Percentiles rank a stretch among this genome's conserved stretches.
phyloP scores from a whole-genome alignment of 2,888 invertebrate species.

The Noctua comes region DNA sequence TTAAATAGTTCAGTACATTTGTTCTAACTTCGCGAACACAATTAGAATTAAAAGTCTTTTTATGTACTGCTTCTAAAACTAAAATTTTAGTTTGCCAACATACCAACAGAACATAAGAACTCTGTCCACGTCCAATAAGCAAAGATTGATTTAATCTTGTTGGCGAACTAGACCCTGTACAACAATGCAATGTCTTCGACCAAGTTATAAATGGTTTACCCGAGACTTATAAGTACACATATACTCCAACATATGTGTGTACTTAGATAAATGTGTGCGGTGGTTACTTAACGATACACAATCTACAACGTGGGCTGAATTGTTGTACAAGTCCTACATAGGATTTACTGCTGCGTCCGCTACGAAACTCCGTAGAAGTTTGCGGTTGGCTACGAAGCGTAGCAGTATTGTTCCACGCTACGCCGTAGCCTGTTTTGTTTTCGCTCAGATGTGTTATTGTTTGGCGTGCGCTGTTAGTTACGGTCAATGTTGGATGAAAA shows the following conservation, averaged over 20 bases:
- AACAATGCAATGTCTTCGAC: conserved; percentile 53
- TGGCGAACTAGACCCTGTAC: conserved; percentile 34
- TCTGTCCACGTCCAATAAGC: conserved; percentile 27
- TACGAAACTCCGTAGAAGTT: conserved; percentile 75
- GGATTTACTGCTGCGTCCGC: conserved; percentile 75
- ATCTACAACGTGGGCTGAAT: conserved; percentile 70
- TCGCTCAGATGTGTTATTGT: conserved; percentile 60
- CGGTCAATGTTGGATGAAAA: conserved; percentile 49
- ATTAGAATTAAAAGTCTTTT: conserved; percentile 1
- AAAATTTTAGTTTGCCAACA: not conserved
- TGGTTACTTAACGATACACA: conserved; percentile 73
- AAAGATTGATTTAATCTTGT: conserved; percentile 42
- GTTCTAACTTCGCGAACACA: not conserved
- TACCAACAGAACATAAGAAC: not conserved
- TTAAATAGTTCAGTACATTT: not conserved
- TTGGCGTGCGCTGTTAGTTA: conserved; percentile 47
- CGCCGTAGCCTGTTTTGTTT: conserved; percentile 64
- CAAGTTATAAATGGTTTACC: conserved; percentile 60
- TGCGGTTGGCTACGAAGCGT: conserved; percentile 72
- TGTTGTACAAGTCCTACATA: conserved; percentile 72
- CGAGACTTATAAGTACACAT: conserved; percentile 48
- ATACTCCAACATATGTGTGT: conserved; percentile 37
- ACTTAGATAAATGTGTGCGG: conserved; percentile 66
- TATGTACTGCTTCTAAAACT: not conserved
- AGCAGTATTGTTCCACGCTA: conserved; percentile 67